Conservation (phyloP, 2,113 vertebrate genomes). For the Cavia aperea region DNA sequence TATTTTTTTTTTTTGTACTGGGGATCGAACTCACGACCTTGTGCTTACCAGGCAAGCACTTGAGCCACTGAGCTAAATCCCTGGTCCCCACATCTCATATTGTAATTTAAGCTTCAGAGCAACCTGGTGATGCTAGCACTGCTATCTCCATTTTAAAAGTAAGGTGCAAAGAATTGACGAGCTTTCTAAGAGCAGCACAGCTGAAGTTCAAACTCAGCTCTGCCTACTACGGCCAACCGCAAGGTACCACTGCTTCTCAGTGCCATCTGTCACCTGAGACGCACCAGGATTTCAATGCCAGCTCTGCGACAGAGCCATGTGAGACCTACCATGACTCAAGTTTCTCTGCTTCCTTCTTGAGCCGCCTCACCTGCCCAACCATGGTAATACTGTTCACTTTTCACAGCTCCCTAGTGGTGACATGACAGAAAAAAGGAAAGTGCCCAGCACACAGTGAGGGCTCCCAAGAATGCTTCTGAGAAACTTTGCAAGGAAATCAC, state of each 20-base stretch:
- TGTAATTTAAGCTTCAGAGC: background rate
- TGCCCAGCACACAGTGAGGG: accelerated
- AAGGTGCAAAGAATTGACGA: background rate
- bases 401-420: background rate
- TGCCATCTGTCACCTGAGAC: background rate
- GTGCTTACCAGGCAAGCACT: too few species aligned
- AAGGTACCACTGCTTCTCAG: background rate
- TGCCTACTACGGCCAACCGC: background rate
- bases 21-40: too few species aligned
- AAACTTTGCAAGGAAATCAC: background rate
- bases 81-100: background rate
- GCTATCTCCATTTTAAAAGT: background rate
- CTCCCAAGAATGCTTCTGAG: background rate
- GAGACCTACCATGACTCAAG: background rate
- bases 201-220: background rate
- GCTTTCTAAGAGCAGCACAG: background rate
- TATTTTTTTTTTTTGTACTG: too few species aligned
- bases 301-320: background rate
- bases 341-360: background rate
- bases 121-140: background rate
- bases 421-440: background rate
- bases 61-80: too few species aligned
- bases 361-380: background rate
- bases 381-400: background rate
- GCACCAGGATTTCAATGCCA: background rate